These are phyloP conservation scores for Anhinga anhinga DNA, from an alignment of 2,113 vertebrate species.

Conservation along the genomic window DNA sequence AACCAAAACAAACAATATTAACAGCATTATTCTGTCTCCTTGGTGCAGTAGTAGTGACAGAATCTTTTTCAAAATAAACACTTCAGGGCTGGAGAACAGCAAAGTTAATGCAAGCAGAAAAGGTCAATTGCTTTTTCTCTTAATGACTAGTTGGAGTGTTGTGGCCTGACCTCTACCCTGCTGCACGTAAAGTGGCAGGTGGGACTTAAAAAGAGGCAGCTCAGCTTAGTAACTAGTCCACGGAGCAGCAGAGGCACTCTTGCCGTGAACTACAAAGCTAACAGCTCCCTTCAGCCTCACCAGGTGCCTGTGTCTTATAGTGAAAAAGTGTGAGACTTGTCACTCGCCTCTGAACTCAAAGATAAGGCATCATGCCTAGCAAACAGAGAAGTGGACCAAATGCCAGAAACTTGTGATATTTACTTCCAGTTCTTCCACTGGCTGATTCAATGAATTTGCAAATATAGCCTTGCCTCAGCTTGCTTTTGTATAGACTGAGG, in stretches of 20 bases:
- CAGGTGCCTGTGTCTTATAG: background rate
- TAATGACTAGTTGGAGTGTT: slow-evolving; percentile 59
- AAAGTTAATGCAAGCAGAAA: slow-evolving; percentile 49
- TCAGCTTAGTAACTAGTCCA: background rate
- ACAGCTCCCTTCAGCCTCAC: background rate
- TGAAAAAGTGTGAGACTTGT: background rate
- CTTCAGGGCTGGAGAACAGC: slow-evolving; percentile 40
- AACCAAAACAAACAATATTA: slow-evolving; percentile 69
- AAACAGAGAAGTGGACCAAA: background rate
- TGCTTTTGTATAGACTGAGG: background rate
- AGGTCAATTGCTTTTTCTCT: slow-evolving; percentile 60
- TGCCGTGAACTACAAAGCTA: background rate
- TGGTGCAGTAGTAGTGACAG: slow-evolving; percentile 32
- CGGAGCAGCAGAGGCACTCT: background rate
- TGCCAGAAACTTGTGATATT: background rate
- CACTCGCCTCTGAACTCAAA: background rate
- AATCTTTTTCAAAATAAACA: slow-evolving; percentile 72
- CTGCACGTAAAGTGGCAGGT: slow-evolving; percentile 8
- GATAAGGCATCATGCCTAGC: background rate
- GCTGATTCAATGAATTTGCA: background rate
- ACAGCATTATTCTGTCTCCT: slow-evolving; percentile 62
- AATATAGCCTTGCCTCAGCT: background rate
- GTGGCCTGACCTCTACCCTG: slow-evolving; percentile 59
- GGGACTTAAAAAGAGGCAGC: background rate
- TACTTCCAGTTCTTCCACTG: background rate